Evolutionary conservation across 1,140 invertebrate genomes (phyloP).

Genomic region (Leptonema lineaticorne): DNA sequence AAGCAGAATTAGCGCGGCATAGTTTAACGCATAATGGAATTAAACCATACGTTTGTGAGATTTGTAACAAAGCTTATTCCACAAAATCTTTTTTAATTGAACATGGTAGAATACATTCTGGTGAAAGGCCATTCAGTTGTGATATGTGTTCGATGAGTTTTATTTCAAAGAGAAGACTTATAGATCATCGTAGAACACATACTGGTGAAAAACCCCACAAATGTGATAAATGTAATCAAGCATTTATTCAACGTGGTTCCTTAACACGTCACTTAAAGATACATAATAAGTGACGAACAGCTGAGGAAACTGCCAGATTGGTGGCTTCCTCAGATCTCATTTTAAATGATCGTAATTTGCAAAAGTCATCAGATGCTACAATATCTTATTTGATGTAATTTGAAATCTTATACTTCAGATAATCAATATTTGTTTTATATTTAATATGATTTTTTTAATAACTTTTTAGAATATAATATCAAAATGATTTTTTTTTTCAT

Average conservation of each 20-base stretch:
- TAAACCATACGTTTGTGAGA: conserved; percentile 60
- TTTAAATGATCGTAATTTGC: not conserved
- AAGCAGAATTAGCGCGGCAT: conserved; percentile 62
- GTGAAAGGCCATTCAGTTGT: conserved; percentile 60
- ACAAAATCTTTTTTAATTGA: conserved; percentile 57
- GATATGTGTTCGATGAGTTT: conserved; percentile 61
- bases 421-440: too few relatives aligned
- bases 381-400: too few relatives aligned
- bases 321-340: not conserved
- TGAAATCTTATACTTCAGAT: too few relatives aligned
- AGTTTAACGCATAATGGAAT: conserved; percentile 64
- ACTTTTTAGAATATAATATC: too few relatives aligned
- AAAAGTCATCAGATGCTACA: not conserved
- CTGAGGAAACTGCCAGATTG: conserved; percentile 9
- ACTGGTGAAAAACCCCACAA: conserved; percentile 72
- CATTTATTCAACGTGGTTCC: conserved; percentile 60
- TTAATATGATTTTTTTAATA: too few relatives aligned
- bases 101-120: conserved; percentile 61
- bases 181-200: conserved; percentile 64
- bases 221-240: conserved; percentile 59
- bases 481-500: too few relatives aligned
- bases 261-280: conserved; percentile 58
- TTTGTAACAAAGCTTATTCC: conserved; percentile 59
- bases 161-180: conserved; percentile 47
- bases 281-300: conserved; percentile 30